Percentiles rank a stretch among this genome's conserved stretches.
These are phyloP conservation scores for Acipenser transmontanus DNA, from an alignment of 2,797 vertebrate species.

Conservation along the genomic window DNA sequence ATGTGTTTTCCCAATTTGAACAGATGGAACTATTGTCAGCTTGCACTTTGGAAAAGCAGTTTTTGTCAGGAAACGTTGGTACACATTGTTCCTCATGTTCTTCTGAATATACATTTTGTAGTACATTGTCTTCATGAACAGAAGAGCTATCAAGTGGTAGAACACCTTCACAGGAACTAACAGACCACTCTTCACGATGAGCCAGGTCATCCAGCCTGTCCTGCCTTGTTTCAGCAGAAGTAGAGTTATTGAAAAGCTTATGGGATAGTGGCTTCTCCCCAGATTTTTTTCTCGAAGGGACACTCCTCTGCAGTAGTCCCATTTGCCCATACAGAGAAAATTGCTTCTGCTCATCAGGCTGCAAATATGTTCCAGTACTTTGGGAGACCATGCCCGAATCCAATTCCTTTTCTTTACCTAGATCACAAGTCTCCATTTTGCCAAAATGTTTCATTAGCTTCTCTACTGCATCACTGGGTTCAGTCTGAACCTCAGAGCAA, in stretches of 20 bases:
- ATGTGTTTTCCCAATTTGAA: slow-evolving; percentile 30
- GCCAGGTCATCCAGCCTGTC: slow-evolving; percentile 28
- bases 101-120: not conserved
- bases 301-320: slow-evolving; percentile 1
- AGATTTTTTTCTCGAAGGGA: not conserved
- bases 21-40: slow-evolving; percentile 1
- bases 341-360: slow-evolving; percentile 34
- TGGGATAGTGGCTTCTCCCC: slow-evolving; percentile 22
- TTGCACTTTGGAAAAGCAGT: slow-evolving; percentile 15
- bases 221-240: slow-evolving; percentile 28
- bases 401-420: slow-evolving; percentile 34
- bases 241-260: slow-evolving; percentile 26
- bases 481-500: slow-evolving; percentile 56
- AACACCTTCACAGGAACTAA: slow-evolving; percentile 37
- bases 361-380: slow-evolving; percentile 42
- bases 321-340: slow-evolving; percentile 15
- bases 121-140: slow-evolving; percentile 36
- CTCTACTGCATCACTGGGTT: slow-evolving; percentile 55
- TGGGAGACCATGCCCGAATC: slow-evolving; percentile 57
- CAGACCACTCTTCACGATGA: slow-evolving; percentile 36
- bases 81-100: slow-evolving; percentile 12
- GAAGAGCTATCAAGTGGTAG: slow-evolving; percentile 54
- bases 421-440: slow-evolving; percentile 43
- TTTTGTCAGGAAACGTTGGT: not conserved
- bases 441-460: slow-evolving; percentile 61